Conservation (phyloP, 2,113 vertebrate species). For the Cryptomyrus ogoouensis region DNA sequence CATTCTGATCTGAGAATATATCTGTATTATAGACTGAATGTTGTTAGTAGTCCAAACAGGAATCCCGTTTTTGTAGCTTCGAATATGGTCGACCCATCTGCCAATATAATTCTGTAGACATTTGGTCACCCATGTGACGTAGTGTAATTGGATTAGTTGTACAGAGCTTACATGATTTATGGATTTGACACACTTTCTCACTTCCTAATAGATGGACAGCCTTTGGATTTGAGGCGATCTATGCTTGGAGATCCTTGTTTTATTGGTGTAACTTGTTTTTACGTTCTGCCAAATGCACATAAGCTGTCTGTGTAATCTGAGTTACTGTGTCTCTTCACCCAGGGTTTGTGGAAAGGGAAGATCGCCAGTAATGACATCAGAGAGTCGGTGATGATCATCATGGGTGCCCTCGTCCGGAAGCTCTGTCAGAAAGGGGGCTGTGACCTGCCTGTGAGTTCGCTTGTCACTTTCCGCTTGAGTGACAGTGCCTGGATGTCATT, state of each 20-base stretch:
- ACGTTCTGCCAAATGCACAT: background rate
- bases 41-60: background rate
- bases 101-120: background rate
- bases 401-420: conserved; percentile 81
- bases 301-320: background rate
- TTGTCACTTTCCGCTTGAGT: background rate
- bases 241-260: background rate
- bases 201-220: background rate
- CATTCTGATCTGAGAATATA: background rate
- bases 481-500: background rate
- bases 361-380: conserved; percentile 77
- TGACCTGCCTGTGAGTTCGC: conserved; percentile 74
- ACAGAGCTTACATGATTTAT: background rate
- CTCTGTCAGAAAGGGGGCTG: conserved; percentile 79
- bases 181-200: background rate
- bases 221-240: background rate
- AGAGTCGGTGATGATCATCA: conserved; percentile 84
- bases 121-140: background rate
- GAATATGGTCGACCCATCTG: too few relatives aligned
- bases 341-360: conserved; percentile 76
- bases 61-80: background rate
- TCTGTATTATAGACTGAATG: background rate
- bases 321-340: conserved; percentile 31
- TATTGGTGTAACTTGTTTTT: background rate
- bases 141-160: background rate